These are phyloP conservation scores for Trididemnum miniatum DNA, from an alignment of 23 tunicate genomes.

Conservation along the genomic window DNA sequence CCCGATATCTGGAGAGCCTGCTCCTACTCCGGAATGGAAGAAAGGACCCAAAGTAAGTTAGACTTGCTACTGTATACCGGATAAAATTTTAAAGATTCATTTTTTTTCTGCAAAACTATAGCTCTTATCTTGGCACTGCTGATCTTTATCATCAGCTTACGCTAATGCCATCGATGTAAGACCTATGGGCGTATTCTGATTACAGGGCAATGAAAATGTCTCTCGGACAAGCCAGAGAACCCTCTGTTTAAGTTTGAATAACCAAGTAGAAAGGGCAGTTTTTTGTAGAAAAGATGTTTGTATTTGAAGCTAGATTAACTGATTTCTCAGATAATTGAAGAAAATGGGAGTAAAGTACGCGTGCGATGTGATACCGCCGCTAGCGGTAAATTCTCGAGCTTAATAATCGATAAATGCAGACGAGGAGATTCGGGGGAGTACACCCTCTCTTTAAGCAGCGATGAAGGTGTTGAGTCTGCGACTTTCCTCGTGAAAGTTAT, in stretches of 20 bases:
- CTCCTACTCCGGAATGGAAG: conserved; percentile 90
- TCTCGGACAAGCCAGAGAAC: no score
- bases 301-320: no score
- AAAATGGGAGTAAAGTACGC: conserved; percentile 35
- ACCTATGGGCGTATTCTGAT: no score
- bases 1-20: conserved; percentile 92
- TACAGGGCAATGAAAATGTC: no score
- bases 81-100: no score
- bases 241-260: no score
- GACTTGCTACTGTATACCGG: neutral
- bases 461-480: conserved; percentile 74
- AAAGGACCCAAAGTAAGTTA: conserved; percentile 81
- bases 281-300: no score
- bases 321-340: conserved; percentile 39
- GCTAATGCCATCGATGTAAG: no score
- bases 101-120: no score
- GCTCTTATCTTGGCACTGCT: no score
- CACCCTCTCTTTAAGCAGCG: conserved; percentile 67
- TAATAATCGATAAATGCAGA: conserved; percentile 74
- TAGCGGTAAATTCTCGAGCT: conserved; percentile 46
- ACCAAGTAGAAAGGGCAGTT: no score
- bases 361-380: conserved; percentile 61
- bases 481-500: conserved; percentile 74
- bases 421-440: conserved; percentile 84
- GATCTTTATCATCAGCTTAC: no score